phyloP scores from a whole-genome alignment of 2,888 invertebrate species.

The Agonopterix arenella region DNA sequence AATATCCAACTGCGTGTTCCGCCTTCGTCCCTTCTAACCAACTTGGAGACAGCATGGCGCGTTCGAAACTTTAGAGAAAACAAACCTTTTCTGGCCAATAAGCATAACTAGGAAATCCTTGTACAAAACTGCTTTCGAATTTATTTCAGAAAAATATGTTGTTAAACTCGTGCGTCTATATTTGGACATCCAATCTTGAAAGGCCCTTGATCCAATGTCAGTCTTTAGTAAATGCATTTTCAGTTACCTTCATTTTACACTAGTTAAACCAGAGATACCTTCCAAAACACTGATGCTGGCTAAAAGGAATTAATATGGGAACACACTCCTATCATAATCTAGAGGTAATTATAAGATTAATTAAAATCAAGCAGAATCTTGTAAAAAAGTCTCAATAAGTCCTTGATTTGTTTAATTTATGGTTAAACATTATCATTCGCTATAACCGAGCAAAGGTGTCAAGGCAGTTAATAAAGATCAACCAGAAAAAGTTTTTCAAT shows the following conservation, averaged over 20 bases:
- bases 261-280: neutral
- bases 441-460: conserved; percentile 16
- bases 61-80: neutral
- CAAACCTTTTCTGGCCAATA: neutral
- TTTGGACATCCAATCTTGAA: neutral
- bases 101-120: neutral
- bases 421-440: conserved; percentile 10
- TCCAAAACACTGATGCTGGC: conserved; percentile 4
- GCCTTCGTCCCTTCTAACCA: neutral
- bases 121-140: neutral
- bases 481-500: neutral
- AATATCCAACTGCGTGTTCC: neutral
- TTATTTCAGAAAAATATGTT: neutral
- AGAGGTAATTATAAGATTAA: too few species aligned
- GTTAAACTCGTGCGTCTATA: neutral
- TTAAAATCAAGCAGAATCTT: too few species aligned
- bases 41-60: neutral
- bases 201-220: neutral
- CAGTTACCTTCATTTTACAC: neutral
- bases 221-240: neutral
- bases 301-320: too few species aligned
- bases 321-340: too few species aligned
- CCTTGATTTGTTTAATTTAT: conserved; percentile 6
- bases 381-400: neutral
- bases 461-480: conserved; percentile 9